These are phyloP conservation scores for Parelbella ahira DNA, from an alignment of 2,888 invertebrate species.

Conservation along the genomic window DNA sequence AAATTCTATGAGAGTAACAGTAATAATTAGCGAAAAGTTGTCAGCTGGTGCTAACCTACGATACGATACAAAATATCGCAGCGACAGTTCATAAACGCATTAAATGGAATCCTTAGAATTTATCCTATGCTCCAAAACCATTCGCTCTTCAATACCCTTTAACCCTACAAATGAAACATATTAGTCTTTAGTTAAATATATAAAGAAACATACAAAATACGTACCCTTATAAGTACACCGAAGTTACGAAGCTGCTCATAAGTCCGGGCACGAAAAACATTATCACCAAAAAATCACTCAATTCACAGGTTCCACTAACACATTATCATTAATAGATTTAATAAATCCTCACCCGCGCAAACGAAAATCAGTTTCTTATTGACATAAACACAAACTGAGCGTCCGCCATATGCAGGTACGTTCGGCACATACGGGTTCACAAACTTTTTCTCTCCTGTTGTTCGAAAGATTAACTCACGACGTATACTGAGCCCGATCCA, in stretches of 20 bases:
- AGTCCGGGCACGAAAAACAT: conserved; percentile 70
- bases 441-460: conserved; percentile 35
- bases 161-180: conserved; percentile 24
- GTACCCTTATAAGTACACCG: conserved; percentile 71
- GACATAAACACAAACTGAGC: conserved; percentile 81
- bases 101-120: neutral
- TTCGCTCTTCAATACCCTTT: no score
- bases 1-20: no score
- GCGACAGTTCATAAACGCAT: neutral
- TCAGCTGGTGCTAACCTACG: conserved; percentile 67
- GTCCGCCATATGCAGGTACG: conserved; percentile 79
- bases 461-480: conserved; percentile 28
- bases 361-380: conserved; percentile 77
- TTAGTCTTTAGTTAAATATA: conserved; percentile 45
- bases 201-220: conserved; percentile 68
- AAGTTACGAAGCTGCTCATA: conserved; percentile 61
- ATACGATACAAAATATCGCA: conserved; percentile 3
- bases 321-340: conserved; percentile 62
- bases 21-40: conserved; percentile 44
- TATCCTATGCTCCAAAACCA: neutral
- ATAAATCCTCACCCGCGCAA: conserved; percentile 77
- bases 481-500: no score
- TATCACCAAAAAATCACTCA: conserved; percentile 70
- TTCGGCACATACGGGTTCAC: conserved; percentile 54
- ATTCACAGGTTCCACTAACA: conserved; percentile 69